These are phyloP conservation scores for Phyllotis vaccarum DNA, from an alignment of 2,797 vertebrate species.

Conservation along the genomic window DNA sequence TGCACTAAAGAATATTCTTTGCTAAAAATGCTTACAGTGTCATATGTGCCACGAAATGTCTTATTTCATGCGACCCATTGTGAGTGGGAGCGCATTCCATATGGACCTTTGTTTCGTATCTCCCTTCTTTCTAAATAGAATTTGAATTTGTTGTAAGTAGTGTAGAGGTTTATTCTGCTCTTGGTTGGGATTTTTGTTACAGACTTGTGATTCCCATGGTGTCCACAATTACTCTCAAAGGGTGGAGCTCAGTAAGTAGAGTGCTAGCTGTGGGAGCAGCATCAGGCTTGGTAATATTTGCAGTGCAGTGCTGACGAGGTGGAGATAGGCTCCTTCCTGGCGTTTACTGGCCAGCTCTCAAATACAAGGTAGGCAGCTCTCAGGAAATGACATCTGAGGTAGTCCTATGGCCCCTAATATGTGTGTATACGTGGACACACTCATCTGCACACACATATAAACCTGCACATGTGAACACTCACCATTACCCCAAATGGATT, in stretches of 20 bases:
- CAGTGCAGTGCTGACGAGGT: neutral
- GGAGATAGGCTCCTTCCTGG: neutral
- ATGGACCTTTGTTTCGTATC: neutral
- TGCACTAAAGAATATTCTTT: constrained; percentile 4
- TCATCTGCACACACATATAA: neutral
- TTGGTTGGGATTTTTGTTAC: neutral
- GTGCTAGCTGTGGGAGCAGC: no score
- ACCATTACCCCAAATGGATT: neutral
- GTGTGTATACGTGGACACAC: neutral
- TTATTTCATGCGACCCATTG: neutral
- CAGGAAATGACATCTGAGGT: neutral
- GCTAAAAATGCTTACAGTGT: neutral
- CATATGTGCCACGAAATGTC: neutral
- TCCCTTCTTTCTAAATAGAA: constrained; percentile 10
- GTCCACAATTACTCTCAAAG: neutral
- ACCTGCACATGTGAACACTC: neutral
- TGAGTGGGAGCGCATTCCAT: neutral
- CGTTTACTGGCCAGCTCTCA: neutral
- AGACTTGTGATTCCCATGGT: neutral
- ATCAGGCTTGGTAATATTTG: neutral
- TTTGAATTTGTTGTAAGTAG: neutral
- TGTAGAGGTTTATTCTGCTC: neutral
- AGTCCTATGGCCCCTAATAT: neutral
- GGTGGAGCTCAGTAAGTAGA: neutral
- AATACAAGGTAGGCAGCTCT: neutral